Conservation (phyloP, 2,797 vertebrate genomes). For the Macrochelys suwanniensis region DNA sequence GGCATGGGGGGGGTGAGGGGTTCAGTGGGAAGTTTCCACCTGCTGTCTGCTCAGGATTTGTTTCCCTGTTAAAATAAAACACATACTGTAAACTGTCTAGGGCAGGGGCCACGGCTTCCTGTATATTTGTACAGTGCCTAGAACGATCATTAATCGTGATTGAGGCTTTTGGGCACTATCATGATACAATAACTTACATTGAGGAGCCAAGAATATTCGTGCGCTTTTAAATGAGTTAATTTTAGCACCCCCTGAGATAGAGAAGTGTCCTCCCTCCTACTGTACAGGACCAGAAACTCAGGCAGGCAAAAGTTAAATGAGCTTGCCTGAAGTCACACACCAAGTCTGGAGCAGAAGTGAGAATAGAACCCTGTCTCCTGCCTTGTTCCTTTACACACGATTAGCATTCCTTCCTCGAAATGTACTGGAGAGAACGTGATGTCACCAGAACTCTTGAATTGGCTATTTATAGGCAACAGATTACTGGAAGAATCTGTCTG, state of each 20-base stretch:
- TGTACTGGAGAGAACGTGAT: background rate
- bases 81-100: background rate
- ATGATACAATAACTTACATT: background rate
- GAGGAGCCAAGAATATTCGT: background rate
- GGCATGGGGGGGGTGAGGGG: background rate
- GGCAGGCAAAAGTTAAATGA: background rate
- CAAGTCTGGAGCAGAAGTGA: background rate
- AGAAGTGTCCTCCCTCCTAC: background rate
- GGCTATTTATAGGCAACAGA: background rate
- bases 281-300: background rate
- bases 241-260: background rate
- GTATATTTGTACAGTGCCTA: background rate
- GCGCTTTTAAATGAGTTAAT: background rate
- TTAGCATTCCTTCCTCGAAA: background rate
- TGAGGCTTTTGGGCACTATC: background rate
- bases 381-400: background rate
- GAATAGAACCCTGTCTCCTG: background rate
- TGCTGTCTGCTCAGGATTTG: background rate
- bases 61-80: background rate
- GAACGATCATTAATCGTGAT: background rate
- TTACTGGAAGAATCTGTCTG: rapidly evolving
- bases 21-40: background rate
- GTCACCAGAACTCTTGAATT: background rate
- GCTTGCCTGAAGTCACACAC: background rate
- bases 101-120: background rate